phyloP scores from a whole-genome alignment of 2,113 vertebrate species.

The Istiophorus platypterus region DNA sequence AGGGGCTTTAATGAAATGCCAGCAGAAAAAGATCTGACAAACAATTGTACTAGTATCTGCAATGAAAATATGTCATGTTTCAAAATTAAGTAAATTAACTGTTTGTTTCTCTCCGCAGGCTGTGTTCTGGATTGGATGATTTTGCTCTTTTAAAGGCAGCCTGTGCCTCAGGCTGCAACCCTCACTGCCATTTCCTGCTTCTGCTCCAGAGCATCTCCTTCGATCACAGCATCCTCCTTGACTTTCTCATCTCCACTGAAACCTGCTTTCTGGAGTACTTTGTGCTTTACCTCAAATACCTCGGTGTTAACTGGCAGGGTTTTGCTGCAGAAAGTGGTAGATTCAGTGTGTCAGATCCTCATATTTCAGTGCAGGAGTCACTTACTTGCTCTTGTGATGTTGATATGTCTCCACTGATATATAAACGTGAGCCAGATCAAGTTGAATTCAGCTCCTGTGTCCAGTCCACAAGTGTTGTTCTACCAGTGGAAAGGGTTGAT shows the following conservation, averaged over 20 bases:
- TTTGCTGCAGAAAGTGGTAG: conserved; percentile 81
- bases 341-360: conserved; percentile 52
- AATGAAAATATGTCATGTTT: background rate
- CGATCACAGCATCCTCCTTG: conserved; percentile 91
- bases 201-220: conserved; percentile 89
- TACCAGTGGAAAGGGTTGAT: background rate
- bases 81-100: background rate
- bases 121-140: background rate
- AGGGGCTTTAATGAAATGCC: too few species aligned
- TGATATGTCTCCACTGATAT: background rate
- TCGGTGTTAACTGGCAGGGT: conserved; percentile 84
- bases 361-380: background rate
- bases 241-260: conserved; percentile 95
- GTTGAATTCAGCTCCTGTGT: background rate
- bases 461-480: background rate
- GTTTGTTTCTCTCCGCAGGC: conserved; percentile 54
- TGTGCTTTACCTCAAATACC: conserved; percentile 91
- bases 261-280: conserved; percentile 97
- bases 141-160: background rate
- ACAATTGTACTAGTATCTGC: too few species aligned
- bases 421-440: background rate
- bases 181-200: conserved; percentile 92
- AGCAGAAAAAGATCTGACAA: too few species aligned
- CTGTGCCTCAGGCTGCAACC: conserved; percentile 86
- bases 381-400: background rate